phyloP scores from a whole-genome alignment of 2,888 invertebrate genomes.

The Meta bourneti region DNA sequence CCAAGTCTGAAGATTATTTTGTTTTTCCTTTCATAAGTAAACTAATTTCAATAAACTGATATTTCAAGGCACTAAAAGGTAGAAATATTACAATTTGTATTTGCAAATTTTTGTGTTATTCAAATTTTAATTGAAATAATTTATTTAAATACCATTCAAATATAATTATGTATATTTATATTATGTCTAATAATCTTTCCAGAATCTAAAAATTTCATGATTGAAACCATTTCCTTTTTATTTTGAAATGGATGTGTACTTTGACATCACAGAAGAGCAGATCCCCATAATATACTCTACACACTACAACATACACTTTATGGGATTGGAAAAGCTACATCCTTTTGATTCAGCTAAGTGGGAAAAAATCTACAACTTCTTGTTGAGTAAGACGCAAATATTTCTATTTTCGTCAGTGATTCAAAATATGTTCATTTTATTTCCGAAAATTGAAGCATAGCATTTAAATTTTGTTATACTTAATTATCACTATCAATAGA shows the following conservation, averaged over 20 bases:
- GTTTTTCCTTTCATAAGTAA: too few relatives aligned
- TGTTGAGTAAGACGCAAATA: conserved; percentile 80
- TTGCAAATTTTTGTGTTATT: too few relatives aligned
- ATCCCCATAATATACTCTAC: conserved; percentile 90
- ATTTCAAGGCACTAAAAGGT: too few relatives aligned
- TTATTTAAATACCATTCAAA: too few relatives aligned
- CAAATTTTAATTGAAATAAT: too few relatives aligned
- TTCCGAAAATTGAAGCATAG: background rate
- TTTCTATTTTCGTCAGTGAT: background rate
- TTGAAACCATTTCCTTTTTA: background rate
- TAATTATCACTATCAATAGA: too few relatives aligned
- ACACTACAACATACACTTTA: conserved; percentile 90
- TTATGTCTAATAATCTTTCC: background rate
- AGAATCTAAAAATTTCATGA: background rate
- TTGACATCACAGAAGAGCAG: conserved; percentile 81
- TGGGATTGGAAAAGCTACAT: conserved; percentile 91
- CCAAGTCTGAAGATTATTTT: too few relatives aligned
- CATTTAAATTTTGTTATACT: background rate
- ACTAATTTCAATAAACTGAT: too few relatives aligned
- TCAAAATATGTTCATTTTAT: background rate
- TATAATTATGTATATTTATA: background rate
- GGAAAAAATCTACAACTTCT: conserved; percentile 85
- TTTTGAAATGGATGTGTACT: conserved; percentile 75
- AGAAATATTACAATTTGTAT: too few relatives aligned
- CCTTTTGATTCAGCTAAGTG: conserved; percentile 94